Base-by-base conservation (phyloP, 1,140 invertebrate species). In the Pentalonia nigronervosa region DNA sequence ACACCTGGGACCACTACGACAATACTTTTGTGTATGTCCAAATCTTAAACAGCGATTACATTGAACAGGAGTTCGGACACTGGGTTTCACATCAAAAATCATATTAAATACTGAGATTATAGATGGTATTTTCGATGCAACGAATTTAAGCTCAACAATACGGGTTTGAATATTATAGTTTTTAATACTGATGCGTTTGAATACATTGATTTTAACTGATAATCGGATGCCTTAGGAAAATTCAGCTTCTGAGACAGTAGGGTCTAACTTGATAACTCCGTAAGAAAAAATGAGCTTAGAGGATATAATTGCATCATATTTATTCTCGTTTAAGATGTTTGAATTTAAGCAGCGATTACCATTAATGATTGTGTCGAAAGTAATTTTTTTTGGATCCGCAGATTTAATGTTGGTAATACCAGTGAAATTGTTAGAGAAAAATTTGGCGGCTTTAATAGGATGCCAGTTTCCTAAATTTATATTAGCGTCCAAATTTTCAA, bases 11-110 rank as follows among this genome's bases (percentile, higher is more conserved):
- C 34, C 1, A 48, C 87, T 88, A 34, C 47, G 87, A 48, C 87
- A 88, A 50, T 50, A 88, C 53, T 88, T 88, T 30, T 50, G 47
- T 8, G 87, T 88, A 34, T 88, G 48, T 50, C 86, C 47, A 50
- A 50, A 88, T 25, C 47, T 47, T 47, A 88, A 25, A n/a, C 86
- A 88, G 0, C 47, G 25, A 30, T 47, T n/a, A 45, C 86, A 88
- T n/a, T 88, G 86, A n/a, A 88, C 86, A 7, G 45, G 86, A 30
- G 41, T 25, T 3, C 45, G 86, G 14, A 88, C 30, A 50, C 86
- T 88, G 36, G 86, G 86, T 4, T 25, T 47, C 0, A 88, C 34
- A 11, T 88, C 30, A n/a, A 88, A 88, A 11, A 88, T 7, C 36
- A 88, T 47, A n/a, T 88, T 88, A 47, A 25, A 88, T 8, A 88